Evolutionary conservation across 1,140 invertebrate genomes (phyloP).

Genomic region (Leptinotarsa defecta): DNA sequence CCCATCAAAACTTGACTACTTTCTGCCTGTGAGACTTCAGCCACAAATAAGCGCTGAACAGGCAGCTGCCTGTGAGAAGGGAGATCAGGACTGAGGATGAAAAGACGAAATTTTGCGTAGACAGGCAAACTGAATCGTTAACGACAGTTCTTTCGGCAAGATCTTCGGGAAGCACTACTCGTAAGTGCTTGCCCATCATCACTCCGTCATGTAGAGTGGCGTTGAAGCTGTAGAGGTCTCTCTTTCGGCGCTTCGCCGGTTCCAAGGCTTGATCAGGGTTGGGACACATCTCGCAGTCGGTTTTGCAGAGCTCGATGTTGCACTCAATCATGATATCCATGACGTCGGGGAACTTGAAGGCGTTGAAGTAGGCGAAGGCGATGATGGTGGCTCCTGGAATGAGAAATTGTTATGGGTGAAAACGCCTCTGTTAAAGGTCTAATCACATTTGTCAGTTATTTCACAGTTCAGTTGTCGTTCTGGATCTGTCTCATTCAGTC

Average conservation of each 20-base stretch:
- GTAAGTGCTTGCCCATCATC: constrained; percentile 65
- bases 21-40: constrained; percentile 37
- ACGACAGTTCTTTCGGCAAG: constrained; percentile 52
- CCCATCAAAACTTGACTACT: background rate
- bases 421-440: background rate
- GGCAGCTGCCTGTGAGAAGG: constrained; percentile 53
- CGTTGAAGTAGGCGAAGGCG: constrained; percentile 80
- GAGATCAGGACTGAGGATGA: constrained; percentile 54
- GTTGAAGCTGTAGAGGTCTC: constrained; percentile 58
- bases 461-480: too few relatives aligned
- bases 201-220: constrained; percentile 62
- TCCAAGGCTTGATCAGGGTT: constrained; percentile 70
- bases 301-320: constrained; percentile 83
- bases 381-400: constrained; percentile 69
- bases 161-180: constrained; percentile 71
- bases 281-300: constrained; percentile 75
- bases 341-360: constrained; percentile 87
- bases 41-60: constrained; percentile 55
- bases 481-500: too few relatives aligned
- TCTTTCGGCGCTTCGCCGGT: constrained; percentile 62
- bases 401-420: background rate
- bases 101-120: constrained; percentile 56
- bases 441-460: too few relatives aligned
- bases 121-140: constrained; percentile 56
- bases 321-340: constrained; percentile 86